Base-by-base conservation (phyloP, 1,140 invertebrate species). In the Plectrocnemia conspersa region DNA sequence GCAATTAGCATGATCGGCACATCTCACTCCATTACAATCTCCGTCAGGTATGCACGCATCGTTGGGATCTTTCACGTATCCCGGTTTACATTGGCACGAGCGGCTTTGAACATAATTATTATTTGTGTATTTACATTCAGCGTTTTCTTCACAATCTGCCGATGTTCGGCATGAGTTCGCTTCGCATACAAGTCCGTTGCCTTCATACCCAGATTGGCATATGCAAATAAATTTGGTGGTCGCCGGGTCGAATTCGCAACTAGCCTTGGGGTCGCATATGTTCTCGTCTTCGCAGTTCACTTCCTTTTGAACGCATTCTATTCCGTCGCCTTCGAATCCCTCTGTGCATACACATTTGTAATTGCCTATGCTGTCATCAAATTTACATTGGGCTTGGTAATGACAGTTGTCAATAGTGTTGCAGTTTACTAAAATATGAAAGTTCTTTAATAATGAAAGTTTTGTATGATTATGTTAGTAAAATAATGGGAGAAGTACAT, bases 241-340 rank as follows among this genome's bases (percentile, higher is more conserved):
- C 7, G 76, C 65, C 6, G 84, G 82, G 48, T 84, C 79, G 48
- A 80, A 82, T 5, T 77, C 67, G 68, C 91, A 94, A 19, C 74
- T 76, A 13, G 90, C 89, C 65, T 93, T 81, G 0, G 73, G 64
- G 64, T 89, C 79, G 74, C 93, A 90, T 63, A 84, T 79, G 64
- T 88, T 76, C 65, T 82, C 66, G 13, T 82, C 76, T 52, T 80
- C 69, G 61, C 84, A 85, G 53, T 85, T 86, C 45, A 81, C 69
- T 49, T 85, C 82, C 70, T 77, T 68, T 62, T 73, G 70, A 36
- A 72, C 77, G 64, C 91, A 94, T 59, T 78, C 77, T 55, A 80
- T 80, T 5, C 89, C 90, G 69, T 93, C 84, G 19, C 89, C 89
- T 61, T 82, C 79, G 67, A 82, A 95, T 11, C 89, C 91, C 22